Evolutionary conservation across 2,888 invertebrate genomes (phyloP).

Genomic region (Lypha dubia): DNA sequence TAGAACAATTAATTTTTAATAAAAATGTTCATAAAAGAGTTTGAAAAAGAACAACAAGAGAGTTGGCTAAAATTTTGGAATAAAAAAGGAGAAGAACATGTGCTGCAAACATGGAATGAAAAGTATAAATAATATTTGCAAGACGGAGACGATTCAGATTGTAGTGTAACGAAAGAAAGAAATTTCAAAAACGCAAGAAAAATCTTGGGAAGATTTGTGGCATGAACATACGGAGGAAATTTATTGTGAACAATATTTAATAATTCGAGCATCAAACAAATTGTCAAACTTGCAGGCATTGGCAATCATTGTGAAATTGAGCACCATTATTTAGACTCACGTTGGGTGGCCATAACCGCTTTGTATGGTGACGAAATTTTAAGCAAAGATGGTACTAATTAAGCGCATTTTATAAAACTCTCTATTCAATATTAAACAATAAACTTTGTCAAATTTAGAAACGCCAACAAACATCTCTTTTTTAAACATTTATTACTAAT

Average conservation of each 20-base stretch:
- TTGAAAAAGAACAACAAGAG: slow-evolving; percentile 68
- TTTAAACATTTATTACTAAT: slow-evolving; percentile 10
- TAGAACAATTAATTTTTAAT: slow-evolving; percentile 72
- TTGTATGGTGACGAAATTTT: slow-evolving; percentile 91
- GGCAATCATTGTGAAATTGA: slow-evolving; percentile 94
- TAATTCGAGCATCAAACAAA: slow-evolving; percentile 90
- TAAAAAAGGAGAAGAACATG: slow-evolving; percentile 88
- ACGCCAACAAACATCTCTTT: neutral
- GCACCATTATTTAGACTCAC: slow-evolving; percentile 93
- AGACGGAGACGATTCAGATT: too few species aligned
- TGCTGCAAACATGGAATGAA: slow-evolving; percentile 91
- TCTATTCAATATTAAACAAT: neutral
- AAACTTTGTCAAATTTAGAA: neutral
- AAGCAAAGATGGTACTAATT: slow-evolving; percentile 69
- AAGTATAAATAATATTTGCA: slow-evolving; percentile 88
- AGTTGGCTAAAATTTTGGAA: slow-evolving; percentile 87
- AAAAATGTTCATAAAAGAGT: slow-evolving; percentile 58
- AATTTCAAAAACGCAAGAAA: neutral
- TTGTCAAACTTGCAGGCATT: slow-evolving; percentile 87
- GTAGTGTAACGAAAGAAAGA: neutral
- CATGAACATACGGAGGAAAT: slow-evolving; percentile 86
- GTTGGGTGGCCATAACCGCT: slow-evolving; percentile 95
- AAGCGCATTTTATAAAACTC: slow-evolving; percentile 23
- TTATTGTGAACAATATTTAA: slow-evolving; percentile 71
- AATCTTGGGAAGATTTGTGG: slow-evolving; percentile 90